Percentiles rank a stretch among this genome's conserved stretches.
Evolutionary conservation across 2,113 vertebrate genomes (phyloP).

Genomic region (Nasalis larvatus): DNA sequence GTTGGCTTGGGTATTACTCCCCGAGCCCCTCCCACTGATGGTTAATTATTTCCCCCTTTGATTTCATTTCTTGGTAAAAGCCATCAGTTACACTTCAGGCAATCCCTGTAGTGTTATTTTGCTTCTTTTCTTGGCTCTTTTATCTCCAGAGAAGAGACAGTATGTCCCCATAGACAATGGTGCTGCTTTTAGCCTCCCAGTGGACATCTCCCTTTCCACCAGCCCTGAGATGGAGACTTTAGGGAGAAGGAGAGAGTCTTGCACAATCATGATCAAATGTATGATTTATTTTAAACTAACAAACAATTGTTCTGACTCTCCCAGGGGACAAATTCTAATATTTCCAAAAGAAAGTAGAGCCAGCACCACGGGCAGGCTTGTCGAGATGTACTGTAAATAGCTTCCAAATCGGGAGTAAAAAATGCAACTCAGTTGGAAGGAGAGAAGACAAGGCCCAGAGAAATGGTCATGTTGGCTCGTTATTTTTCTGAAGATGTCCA

Average conservation of each 20-base stretch:
- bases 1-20: neutral
- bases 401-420: constrained; percentile 48
- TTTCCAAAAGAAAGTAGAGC: constrained; percentile 43
- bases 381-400: constrained; percentile 20
- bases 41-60: constrained; percentile 8
- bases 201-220: neutral
- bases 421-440: constrained; percentile 18
- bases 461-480: constrained; percentile 26
- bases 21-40: neutral
- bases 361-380: neutral
- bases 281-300: constrained; percentile 62
- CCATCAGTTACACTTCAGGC: neutral
- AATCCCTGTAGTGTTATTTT: neutral
- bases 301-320: constrained; percentile 48
- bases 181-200: neutral
- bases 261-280: constrained; percentile 53
- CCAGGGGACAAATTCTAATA: constrained; percentile 1
- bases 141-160: constrained; percentile 14
- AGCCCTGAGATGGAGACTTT: neutral
- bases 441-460: neutral
- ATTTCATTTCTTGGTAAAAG: constrained; percentile 55
- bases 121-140: neutral
- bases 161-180: neutral
- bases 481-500: constrained; percentile 25
- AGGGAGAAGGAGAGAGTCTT: constrained; percentile 43